phyloP scores from a whole-genome alignment of 2,113 vertebrate genomes.

The Numida meleagris region DNA sequence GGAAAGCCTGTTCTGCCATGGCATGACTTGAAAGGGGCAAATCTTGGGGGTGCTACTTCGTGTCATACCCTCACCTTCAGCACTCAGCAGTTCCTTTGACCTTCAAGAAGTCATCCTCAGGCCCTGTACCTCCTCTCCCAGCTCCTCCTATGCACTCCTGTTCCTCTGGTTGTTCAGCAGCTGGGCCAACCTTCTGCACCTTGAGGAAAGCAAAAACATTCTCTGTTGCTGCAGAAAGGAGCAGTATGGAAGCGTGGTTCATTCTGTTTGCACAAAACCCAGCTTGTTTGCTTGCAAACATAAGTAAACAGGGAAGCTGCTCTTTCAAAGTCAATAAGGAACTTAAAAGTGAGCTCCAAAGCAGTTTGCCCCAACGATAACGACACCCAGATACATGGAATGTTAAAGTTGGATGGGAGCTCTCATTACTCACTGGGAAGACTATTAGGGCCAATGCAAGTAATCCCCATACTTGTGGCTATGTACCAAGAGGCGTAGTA shows the following conservation, averaged over 20 bases:
- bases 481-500: rapidly evolving
- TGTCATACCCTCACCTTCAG: background rate
- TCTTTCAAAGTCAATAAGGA: background rate
- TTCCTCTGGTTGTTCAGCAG: background rate
- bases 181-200: background rate
- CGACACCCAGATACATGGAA: background rate
- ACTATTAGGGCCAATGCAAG: background rate
- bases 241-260: background rate
- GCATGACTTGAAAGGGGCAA: background rate
- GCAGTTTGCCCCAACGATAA: background rate
- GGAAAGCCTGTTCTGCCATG: background rate
- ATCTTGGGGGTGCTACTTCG: background rate
- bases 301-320: background rate
- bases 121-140: background rate
- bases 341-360: background rate
- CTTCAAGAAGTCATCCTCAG: background rate
- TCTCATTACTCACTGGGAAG: background rate
- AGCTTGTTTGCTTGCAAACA: background rate
- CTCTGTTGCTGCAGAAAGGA: background rate
- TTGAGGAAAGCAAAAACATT: background rate
- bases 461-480: background rate
- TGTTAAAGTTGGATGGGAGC: background rate
- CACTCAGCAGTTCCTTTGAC: background rate
- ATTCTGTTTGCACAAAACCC: background rate
- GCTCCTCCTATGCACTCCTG: rapidly evolving